Percentiles rank a stretch among this genome's conserved stretches.
Conservation (phyloP, 2,113 vertebrate genomes). For the Rana temporaria region DNA sequence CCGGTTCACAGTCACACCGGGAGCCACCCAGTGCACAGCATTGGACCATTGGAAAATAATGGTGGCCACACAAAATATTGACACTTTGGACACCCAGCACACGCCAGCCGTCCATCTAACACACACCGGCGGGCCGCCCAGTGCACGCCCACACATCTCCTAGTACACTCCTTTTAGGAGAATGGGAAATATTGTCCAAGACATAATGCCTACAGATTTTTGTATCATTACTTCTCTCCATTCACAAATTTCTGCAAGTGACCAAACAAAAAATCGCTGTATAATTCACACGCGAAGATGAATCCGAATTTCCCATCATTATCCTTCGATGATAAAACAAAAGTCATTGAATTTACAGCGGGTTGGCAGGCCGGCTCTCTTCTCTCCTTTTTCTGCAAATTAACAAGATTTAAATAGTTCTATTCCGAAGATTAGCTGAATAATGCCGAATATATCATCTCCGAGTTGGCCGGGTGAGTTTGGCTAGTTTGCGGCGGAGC, state of each 20-base stretch:
- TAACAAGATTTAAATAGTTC: slow-evolving; percentile 44
- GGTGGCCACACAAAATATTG: no score
- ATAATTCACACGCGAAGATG: not conserved
- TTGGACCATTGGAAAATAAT: no score
- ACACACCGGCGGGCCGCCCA: no score
- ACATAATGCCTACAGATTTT: not conserved
- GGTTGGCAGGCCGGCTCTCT: slow-evolving; percentile 7
- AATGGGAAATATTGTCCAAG: no score
- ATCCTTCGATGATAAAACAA: not conserved
- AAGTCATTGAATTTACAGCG: not conserved
- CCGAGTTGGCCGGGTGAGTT: not conserved
- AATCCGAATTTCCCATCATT: not conserved
- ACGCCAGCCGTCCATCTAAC: no score
- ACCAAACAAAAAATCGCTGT: not conserved
- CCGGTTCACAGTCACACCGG: no score
- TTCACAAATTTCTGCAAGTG: not conserved
- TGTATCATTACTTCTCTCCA: not conserved
- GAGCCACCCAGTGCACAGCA: no score
- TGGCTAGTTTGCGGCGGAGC: not conserved
- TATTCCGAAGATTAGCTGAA: not conserved
- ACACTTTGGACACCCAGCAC: no score
- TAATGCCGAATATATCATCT: slow-evolving; percentile 47
- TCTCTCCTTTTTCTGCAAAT: slow-evolving; percentile 26
- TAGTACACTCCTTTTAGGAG: no score
- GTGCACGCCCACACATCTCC: no score